Percentiles rank a stretch among this genome's conserved stretches.
phyloP scores from a whole-genome alignment of 2,888 invertebrate genomes.

The Cheilosia vulpina region DNA sequence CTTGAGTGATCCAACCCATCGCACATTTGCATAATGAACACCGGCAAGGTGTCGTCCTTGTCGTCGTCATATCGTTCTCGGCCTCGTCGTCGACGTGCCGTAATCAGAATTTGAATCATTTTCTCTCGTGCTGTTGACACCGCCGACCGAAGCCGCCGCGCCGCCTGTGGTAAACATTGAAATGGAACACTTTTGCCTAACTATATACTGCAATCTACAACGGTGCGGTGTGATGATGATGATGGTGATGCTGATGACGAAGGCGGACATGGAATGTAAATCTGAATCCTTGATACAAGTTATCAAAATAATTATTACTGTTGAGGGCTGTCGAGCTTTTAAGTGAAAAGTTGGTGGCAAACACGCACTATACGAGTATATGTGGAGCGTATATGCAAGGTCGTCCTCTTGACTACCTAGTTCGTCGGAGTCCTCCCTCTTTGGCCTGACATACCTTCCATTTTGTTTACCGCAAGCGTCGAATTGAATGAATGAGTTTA shows the following conservation, averaged over 20 bases:
- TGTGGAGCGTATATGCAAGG: slow-evolving; percentile 5
- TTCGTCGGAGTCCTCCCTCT: not conserved
- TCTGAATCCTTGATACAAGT: slow-evolving; percentile 70
- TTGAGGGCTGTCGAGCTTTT: slow-evolving; percentile 62
- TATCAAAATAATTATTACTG: slow-evolving; percentile 73
- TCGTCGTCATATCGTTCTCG: slow-evolving; percentile 19
- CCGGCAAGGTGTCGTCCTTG: slow-evolving; percentile 69
- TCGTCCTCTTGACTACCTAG: slow-evolving; percentile 23
- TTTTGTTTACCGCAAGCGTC: slow-evolving; percentile 15
- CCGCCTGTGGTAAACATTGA: slow-evolving; percentile 42
- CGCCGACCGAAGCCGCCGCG: not conserved
- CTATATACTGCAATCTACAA: not conserved
- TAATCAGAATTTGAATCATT: slow-evolving; percentile 22
- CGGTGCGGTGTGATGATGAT: slow-evolving; percentile 15
- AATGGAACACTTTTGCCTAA: slow-evolving; percentile 19
- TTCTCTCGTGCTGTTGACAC: slow-evolving; percentile 1
- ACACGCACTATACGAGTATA: slow-evolving; percentile 22
- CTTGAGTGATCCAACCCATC: slow-evolving; percentile 65
- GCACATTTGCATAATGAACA: slow-evolving; percentile 72
- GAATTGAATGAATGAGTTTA: slow-evolving; percentile 35
- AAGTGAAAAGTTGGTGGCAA: slow-evolving; percentile 70
- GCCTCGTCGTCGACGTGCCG: slow-evolving; percentile 2
- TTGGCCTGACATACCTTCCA: slow-evolving; percentile 20
- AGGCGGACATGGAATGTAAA: slow-evolving; percentile 45
- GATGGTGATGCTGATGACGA: not conserved